Percentiles rank a stretch among this genome's conserved stretches.
Evolutionary conservation across 2,113 vertebrate species (phyloP).

Genomic region (Myiagra hebetior): DNA sequence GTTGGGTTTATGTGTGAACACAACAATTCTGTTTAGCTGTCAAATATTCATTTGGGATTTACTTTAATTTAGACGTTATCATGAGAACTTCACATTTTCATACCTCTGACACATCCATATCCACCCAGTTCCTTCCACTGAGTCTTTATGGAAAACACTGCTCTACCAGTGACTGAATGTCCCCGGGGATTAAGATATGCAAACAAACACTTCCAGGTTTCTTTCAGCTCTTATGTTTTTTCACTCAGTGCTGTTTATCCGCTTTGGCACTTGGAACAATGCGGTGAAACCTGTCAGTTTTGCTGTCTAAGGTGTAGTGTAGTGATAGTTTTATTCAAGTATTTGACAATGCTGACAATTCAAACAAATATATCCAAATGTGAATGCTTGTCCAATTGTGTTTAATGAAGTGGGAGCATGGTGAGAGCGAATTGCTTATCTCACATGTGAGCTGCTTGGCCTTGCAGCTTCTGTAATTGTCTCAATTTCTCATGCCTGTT

Average conservation of each 20-base stretch:
- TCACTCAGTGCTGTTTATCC: not conserved
- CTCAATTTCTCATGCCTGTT: not conserved
- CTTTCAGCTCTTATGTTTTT: not conserved
- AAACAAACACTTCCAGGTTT: slow-evolving; percentile 27
- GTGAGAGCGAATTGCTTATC: not conserved
- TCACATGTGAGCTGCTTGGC: not conserved
- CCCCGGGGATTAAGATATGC: not conserved
- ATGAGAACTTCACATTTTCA: slow-evolving; percentile 24
- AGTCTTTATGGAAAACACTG: not conserved
- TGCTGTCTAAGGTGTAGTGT: not conserved
- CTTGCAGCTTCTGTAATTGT: not conserved
- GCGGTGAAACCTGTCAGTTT: not conserved
- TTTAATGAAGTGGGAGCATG: not conserved
- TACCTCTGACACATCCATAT: slow-evolving; percentile 25
- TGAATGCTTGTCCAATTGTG: not conserved
- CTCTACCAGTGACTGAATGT: not conserved
- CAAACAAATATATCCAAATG: not conserved
- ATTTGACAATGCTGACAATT: not conserved
- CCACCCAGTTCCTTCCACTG: slow-evolving; percentile 45
- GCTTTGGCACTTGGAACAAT: not conserved
- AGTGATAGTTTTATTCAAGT: not conserved
- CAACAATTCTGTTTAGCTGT: not conserved
- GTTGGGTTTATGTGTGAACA: not conserved
- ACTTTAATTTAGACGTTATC: not conserved
- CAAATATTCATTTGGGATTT: not conserved